Evolutionary conservation across 2,888 invertebrate species (phyloP).

Genomic region (Tiliacea citrago): DNA sequence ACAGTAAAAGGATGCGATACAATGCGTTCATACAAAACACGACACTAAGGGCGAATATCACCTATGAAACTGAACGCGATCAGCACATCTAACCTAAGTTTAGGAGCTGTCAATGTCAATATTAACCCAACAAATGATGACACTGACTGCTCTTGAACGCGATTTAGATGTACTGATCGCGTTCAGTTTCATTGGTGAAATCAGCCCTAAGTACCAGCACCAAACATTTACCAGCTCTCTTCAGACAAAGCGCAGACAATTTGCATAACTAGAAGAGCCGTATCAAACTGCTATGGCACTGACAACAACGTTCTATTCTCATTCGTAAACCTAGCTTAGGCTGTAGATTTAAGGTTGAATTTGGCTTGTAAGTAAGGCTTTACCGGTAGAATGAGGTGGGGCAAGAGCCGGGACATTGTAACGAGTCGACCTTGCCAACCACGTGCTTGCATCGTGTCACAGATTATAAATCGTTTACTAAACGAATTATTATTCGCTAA

Average conservation of each 20-base stretch:
- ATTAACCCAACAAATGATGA: too few species aligned
- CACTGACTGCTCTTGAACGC: too few species aligned
- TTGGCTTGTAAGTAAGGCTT: slow-evolving; percentile 32
- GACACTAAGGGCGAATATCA: too few species aligned
- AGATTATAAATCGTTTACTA: slow-evolving; percentile 40
- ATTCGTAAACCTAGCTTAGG: slow-evolving; percentile 16
- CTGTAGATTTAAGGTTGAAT: slow-evolving; percentile 37
- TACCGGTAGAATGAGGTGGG: slow-evolving; percentile 60
- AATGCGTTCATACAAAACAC: neutral
- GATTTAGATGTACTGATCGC: too few species aligned
- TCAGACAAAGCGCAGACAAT: slow-evolving; percentile 70
- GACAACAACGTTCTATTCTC: slow-evolving; percentile 26
- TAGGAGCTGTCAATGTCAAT: too few species aligned
- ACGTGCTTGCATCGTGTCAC: slow-evolving; percentile 78
- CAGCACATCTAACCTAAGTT: too few species aligned
- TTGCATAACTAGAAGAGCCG: slow-evolving; percentile 72
- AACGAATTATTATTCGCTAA: slow-evolving; percentile 32
- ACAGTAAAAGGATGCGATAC: neutral
- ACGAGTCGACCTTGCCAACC: slow-evolving; percentile 79
- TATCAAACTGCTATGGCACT: slow-evolving; percentile 22
- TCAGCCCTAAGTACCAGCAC: neutral
- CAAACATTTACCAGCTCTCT: slow-evolving; percentile 26
- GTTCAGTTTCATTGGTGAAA: too few species aligned
- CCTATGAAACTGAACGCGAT: too few species aligned
- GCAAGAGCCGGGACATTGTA: slow-evolving; percentile 68